Evolutionary conservation across 2,113 vertebrate species (phyloP), one percentile per base, ranked within the genome.

Genomic region (Megaceryle maxima): DNA sequence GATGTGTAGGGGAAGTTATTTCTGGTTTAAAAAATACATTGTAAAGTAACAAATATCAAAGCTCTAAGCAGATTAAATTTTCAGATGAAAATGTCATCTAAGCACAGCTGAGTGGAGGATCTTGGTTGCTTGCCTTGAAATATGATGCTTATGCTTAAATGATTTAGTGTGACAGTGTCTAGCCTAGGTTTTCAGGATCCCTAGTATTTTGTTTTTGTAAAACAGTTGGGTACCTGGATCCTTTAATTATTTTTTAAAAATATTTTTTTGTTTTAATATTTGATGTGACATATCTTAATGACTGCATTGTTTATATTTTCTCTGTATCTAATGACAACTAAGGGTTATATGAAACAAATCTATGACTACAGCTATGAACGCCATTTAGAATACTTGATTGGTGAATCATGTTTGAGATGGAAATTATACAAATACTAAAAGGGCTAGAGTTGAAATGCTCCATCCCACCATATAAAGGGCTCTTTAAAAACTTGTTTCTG

Each of bases 41-140:
- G 48, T 72, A 88, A 92, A 93, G 81, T 69, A 75, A 79, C 48
- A 83, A 94, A 87, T 76, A 84, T 41, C 8, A 29, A 94, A 89
- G 39, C 72, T 92, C 57, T 53, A 87, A 86, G 75, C 21, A 85
- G 66, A 92, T 96, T 96, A 92, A 88, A 86, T 95, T 96, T 97
- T 97, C 64, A 96, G 51, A 93, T 89, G 80, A 69, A 97, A 96
- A 88, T 79, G 74, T 94, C 79, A 92, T 75, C 75, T 60, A 94
- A 88, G 59, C 90, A 95, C 62, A 93, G 28, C 59, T 68, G 87
- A 97, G 85, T 96, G 1, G 2, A 94, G 46, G 64, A 94, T 97
- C 80, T 95, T 95, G 88, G 89, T 94, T 91, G 62, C 77, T 96
- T 81, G 79, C 87, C 93, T 94, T 89, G 83, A 98, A 97, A 97